phyloP scores from a whole-genome alignment of 1,140 invertebrate genomes.

The Papilio glaucus region DNA sequence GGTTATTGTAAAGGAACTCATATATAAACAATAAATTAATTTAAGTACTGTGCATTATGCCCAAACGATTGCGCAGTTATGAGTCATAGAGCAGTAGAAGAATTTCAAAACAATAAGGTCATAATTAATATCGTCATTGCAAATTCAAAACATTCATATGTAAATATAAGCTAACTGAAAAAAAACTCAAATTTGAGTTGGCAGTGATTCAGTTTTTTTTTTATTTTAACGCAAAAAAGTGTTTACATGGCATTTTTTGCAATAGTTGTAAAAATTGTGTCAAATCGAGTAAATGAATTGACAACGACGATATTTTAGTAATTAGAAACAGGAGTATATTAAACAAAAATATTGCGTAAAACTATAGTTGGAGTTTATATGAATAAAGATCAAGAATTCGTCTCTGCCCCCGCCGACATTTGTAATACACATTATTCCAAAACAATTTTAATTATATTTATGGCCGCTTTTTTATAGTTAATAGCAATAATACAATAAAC shows the following conservation, averaged over 20 bases:
- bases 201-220: neutral
- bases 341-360: neutral
- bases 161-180: neutral
- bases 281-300: neutral
- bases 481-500: conserved; percentile 58
- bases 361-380: neutral
- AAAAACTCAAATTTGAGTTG: neutral
- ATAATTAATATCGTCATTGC: neutral
- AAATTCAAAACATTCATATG: neutral
- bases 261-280: too few relatives aligned
- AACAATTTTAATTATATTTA: conserved; percentile 54
- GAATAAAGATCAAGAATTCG: conserved; percentile 12
- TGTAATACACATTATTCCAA: conserved; percentile 44
- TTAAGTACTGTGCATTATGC: conserved; percentile 16
- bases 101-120: conserved; percentile 16
- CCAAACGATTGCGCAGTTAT: neutral
- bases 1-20: neutral
- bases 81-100: neutral
- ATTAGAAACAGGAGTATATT: neutral
- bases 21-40: conserved; percentile 23
- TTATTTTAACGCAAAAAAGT: neutral
- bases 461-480: conserved; percentile 61
- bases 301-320: neutral
- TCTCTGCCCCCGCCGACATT: conserved; percentile 42
- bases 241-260: neutral